These are phyloP conservation scores for Gallinago paraguaiae DNA, from an alignment of 2,113 vertebrate species.

Conservation along the genomic window DNA sequence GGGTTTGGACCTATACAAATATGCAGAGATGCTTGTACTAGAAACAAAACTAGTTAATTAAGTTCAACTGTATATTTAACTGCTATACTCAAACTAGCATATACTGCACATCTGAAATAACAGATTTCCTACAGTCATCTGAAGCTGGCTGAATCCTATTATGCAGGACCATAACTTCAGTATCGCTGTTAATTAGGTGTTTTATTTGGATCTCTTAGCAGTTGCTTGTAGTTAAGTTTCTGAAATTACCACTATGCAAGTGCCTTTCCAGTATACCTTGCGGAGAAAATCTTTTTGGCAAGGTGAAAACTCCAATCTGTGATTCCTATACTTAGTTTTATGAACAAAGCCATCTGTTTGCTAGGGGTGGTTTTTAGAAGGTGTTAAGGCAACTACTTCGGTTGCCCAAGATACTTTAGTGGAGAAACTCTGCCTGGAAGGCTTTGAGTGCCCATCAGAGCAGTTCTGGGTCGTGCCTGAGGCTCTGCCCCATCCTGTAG, in stretches of 20 bases:
- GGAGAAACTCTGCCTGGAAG: not conserved
- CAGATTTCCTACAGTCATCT: not conserved
- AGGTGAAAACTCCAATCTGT: not conserved
- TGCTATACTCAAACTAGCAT: not conserved
- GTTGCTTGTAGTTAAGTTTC: not conserved
- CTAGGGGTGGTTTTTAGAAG: not conserved
- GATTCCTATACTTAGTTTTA: not conserved
- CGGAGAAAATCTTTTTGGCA: not conserved
- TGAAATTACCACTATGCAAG: not conserved
- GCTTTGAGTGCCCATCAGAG: not conserved
- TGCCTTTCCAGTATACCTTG: not conserved
- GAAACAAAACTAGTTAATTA: not conserved
- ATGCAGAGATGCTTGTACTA: not conserved
- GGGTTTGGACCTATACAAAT: not conserved
- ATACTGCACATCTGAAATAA: not conserved
- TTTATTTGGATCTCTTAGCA: not conserved
- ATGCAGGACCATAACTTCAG: not conserved
- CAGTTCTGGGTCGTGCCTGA: not conserved
- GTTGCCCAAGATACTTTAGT: not conserved
- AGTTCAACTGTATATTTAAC: not conserved
- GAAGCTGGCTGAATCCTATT: not conserved
- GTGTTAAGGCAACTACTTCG: not conserved
- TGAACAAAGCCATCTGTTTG: not conserved
- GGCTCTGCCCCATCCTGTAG: not conserved
- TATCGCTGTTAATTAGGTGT: not conserved